phyloP scores from a whole-genome alignment of 2,888 invertebrate genomes.

The Glyphotaelius pellucidus region DNA sequence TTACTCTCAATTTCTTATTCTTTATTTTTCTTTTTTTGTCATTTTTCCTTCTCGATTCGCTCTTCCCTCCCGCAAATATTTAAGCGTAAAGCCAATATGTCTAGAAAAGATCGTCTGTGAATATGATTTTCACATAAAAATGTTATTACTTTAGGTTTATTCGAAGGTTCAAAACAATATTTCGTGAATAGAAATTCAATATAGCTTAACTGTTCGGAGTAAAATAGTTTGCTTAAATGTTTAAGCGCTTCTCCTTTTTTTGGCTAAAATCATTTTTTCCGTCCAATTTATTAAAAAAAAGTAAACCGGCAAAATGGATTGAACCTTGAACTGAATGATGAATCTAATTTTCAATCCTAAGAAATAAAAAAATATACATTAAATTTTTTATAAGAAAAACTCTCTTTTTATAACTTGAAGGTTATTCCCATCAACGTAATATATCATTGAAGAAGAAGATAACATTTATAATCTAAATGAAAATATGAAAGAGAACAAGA shows the following conservation, averaged over 20 bases:
- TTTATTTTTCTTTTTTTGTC: not conserved
- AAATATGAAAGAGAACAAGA: too few species aligned
- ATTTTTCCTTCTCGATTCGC: not conserved
- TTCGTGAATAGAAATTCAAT: not conserved
- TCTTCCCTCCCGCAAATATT: not conserved
- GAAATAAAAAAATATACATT: too few species aligned
- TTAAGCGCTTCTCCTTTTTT: not conserved
- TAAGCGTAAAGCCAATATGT: not conserved
- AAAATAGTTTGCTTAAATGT: not conserved
- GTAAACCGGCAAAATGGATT: too few species aligned
- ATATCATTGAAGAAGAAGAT: too few species aligned
- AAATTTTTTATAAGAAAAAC: too few species aligned
- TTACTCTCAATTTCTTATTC: conserved; percentile 9
- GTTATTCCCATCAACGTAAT: too few species aligned
- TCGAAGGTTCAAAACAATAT: not conserved
- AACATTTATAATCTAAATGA: too few species aligned
- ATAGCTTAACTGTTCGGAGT: not conserved
- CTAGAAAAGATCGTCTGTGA: not conserved
- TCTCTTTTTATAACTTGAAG: too few species aligned
- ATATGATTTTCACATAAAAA: conserved; percentile 2
- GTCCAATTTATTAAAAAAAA: too few species aligned
- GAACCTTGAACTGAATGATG: too few species aligned
- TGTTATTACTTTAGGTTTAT: not conserved
- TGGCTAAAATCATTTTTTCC: not conserved
- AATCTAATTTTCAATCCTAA: not conserved